Conservation (phyloP, 2,888 invertebrate genomes). For the Ornithoptera priamus region DNA sequence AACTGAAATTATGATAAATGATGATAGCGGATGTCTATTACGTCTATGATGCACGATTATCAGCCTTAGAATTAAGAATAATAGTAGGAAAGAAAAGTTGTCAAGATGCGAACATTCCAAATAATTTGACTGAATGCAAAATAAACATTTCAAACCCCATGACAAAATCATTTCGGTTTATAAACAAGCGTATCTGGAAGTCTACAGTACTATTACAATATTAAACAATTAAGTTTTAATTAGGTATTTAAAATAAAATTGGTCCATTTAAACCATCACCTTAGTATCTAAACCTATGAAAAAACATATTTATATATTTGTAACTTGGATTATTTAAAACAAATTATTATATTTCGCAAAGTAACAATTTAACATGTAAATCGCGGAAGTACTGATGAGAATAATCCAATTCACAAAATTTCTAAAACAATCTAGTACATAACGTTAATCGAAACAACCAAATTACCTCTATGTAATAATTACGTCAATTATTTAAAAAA, state of each 20-base stretch:
- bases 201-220: conserved; percentile 43
- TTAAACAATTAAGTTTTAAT: conserved; percentile 36
- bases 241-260: conserved; percentile 24
- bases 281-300: conserved; percentile 30
- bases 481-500: conserved; percentile 7
- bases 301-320: conserved; percentile 6
- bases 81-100: conserved; percentile 72
- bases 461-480: conserved; percentile 15
- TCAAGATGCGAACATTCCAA: conserved; percentile 80
- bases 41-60: conserved; percentile 62
- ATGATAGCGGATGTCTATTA: conserved; percentile 56
- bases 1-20: conserved; percentile 53
- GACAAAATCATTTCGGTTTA: conserved; percentile 57
- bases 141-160: conserved; percentile 78
- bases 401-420: conserved; percentile 24
- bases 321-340: conserved; percentile 13
- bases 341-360: not conserved
- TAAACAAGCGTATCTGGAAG: conserved; percentile 56
- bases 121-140: conserved; percentile 64
- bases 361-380: not conserved
- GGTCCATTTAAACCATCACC: conserved; percentile 53
- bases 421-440: conserved; percentile 6
- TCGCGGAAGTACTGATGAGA: not conserved
- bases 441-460: conserved; percentile 32
- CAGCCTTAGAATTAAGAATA: conserved; percentile 56